Conservation (phyloP, 2,113 vertebrate genomes). For the Anseranas semipalmata region DNA sequence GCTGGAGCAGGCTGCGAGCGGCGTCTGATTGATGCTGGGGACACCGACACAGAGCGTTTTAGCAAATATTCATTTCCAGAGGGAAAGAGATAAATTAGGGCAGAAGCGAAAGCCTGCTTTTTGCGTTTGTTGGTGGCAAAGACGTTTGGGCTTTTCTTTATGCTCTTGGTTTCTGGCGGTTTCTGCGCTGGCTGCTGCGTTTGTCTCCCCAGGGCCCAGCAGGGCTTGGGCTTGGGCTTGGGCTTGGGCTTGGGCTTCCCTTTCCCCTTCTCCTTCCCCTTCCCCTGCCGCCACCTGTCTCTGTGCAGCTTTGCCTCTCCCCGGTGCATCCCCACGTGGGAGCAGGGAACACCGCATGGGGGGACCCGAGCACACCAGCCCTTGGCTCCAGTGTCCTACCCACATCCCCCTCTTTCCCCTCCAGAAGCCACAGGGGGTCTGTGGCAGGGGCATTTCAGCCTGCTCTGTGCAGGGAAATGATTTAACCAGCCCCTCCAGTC, state of each 20-base stretch:
- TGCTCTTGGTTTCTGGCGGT: neutral
- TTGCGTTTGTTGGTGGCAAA: neutral
- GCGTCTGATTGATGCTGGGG: neutral
- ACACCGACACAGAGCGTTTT: neutral
- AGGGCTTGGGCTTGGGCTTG: too few species aligned
- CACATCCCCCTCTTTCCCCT: neutral
- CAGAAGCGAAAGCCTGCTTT: neutral
- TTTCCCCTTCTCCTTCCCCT: neutral
- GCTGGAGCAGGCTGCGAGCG: rapidly evolving
- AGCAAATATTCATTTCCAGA: constrained; percentile 10
- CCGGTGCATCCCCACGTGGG: neutral
- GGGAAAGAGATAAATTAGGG: constrained; percentile 33
- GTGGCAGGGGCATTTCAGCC: neutral
- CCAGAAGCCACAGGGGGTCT: neutral
- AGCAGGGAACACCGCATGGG: rapidly evolving
- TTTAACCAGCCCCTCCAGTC: neutral
- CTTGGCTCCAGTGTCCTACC: too few species aligned
- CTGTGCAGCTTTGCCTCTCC: neutral
- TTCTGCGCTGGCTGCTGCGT: neutral
- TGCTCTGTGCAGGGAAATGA: neutral
- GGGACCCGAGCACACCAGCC: too few species aligned
- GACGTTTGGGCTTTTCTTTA: neutral
- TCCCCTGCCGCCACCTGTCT: neutral
- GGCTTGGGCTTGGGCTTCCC: too few species aligned
- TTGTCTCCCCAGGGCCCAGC: rapidly evolving